Conservation (phyloP, 2,797 vertebrate species). For the Garrulus glandarius region DNA sequence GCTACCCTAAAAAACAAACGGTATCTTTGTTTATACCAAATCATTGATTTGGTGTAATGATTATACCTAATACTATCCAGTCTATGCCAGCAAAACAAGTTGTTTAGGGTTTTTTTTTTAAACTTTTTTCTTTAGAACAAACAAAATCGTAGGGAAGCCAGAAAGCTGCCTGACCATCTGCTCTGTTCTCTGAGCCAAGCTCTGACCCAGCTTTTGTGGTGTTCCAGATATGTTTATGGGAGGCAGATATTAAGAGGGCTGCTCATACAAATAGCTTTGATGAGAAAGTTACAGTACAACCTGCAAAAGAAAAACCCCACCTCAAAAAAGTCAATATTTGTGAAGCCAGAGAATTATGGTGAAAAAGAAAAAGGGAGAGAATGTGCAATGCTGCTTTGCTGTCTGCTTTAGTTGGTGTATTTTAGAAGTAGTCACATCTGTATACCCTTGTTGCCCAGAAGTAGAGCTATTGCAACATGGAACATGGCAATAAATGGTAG, state of each 20-base stretch:
- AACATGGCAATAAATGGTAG: neutral
- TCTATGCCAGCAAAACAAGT: neutral
- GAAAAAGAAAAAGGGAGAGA: neutral
- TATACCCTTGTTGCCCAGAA: neutral
- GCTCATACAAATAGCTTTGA: neutral
- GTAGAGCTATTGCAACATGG: neutral
- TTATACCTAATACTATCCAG: neutral
- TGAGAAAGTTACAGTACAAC: neutral
- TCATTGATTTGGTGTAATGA: neutral
- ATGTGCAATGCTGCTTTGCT: neutral
- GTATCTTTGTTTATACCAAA: neutral
- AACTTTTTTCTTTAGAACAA: neutral
- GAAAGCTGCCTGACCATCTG: neutral
- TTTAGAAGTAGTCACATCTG: neutral
- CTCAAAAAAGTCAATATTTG: neutral
- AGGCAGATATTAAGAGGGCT: neutral
- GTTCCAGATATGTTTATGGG: neutral
- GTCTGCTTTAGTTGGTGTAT: neutral
- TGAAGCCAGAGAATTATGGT: neutral
- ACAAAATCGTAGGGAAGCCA: neutral
- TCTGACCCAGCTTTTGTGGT: neutral
- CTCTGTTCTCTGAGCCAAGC: neutral
- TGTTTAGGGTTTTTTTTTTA: accelerated
- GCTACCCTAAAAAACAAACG: neutral
- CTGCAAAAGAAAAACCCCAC: neutral